Base-by-base conservation (phyloP, 2,797 vertebrate genomes). In the Loriculus beryllinus region DNA sequence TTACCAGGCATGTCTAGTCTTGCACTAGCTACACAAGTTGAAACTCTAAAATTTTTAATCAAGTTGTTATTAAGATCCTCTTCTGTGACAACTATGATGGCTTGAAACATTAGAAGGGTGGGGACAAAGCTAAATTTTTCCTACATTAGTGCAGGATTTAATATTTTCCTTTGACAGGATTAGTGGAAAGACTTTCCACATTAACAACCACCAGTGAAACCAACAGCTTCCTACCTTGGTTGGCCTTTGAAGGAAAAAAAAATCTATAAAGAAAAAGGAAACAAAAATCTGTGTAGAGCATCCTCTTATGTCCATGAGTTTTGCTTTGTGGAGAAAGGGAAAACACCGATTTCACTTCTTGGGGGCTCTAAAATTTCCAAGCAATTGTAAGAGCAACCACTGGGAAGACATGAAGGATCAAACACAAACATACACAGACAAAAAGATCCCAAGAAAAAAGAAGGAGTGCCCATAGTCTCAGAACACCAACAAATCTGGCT, bases 131-230 rank as follows among this genome's bases (percentile, higher is more conserved):
- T 69, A 28, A 33, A 42, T n/a, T 95, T 89, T 70, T 90, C 76
- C 91, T 93, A 68, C 63, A 90, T 95, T 88, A 96, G 92, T 76
- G 43, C 90, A 60, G 31, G 52, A 79, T 80, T 94, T 86, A 86
- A 82, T 78, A 68, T 78, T 86, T 93, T 83, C 64, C 31, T 90
- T 79, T 86, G 60, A 74, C 31, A 78, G 71, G 40, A 76, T 87
- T 96, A 96, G 64, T 76, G 91, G 93, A 93, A 96, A 91, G 59
- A 71, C 49, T 77, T 92, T 94, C 93, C 95, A 96, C 91, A 47
- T 31, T 70, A 91, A 79, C 15, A 94, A 60, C 9, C 20, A 82
- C 47, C 56, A 72, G 51, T 12, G 21, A 86, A 82, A 95, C 89
- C 82, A 92, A 80, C 40, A 80, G 51, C 70, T 68, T 95, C 92